These are phyloP conservation scores for Thunnus thynnus DNA, from an alignment of 2,113 vertebrate genomes.

Conservation along the genomic window DNA sequence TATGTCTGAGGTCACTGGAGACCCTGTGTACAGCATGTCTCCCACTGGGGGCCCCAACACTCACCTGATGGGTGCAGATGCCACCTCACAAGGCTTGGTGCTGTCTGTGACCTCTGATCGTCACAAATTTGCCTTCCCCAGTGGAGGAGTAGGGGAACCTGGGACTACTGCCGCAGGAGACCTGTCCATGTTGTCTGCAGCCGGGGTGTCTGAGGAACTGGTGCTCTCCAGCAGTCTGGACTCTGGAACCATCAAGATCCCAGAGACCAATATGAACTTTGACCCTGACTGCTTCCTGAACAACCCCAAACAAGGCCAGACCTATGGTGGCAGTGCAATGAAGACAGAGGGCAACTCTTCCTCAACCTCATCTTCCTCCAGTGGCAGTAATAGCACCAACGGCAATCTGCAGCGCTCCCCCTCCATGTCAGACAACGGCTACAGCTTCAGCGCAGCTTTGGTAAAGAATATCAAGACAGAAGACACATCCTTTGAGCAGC, in stretches of 20 bases:
- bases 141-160: conserved; percentile 84
- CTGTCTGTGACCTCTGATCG: conserved; percentile 94
- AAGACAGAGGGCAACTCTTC: conserved; percentile 90
- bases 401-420: conserved; percentile 89
- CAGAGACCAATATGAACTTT: conserved; percentile 98
- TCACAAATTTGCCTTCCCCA: conserved; percentile 97
- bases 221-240: conserved; percentile 97
- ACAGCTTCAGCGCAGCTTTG: conserved; percentile 90
- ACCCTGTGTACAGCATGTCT: conserved; percentile 97
- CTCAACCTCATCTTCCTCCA: conserved; percentile 76
- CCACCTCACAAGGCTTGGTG: conserved; percentile 92
- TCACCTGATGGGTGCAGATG: conserved; percentile 94
- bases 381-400: conserved; percentile 82
- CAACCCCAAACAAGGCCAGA: conserved; percentile 99
- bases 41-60: conserved; percentile 93
- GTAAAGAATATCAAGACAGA: conserved; percentile 98
- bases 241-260: conserved; percentile 91
- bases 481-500: conserved; percentile 99
- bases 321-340: conserved; percentile 95
- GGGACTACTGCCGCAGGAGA: conserved; percentile 83
- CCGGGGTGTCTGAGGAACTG: conserved; percentile 94
- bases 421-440: conserved; percentile 88
- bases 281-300: conserved; percentile 99
- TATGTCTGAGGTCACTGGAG: conserved; percentile 97
- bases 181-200: conserved; percentile 91